These are phyloP conservation scores for Chironomus tepperi DNA, from an alignment of 1,140 invertebrate genomes.

Conservation along the genomic window DNA sequence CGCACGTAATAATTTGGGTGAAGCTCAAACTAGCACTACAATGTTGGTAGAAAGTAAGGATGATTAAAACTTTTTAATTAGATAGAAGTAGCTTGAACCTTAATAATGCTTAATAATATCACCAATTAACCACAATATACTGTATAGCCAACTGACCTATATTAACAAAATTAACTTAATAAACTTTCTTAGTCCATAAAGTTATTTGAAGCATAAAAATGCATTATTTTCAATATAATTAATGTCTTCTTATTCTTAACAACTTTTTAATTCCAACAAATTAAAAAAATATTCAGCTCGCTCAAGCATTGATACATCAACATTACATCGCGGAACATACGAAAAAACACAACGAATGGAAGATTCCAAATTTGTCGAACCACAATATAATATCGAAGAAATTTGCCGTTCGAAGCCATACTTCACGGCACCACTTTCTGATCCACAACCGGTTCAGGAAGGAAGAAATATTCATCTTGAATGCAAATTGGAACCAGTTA, in stretches of 20 bases:
- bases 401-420: slow-evolving; percentile 88
- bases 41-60: slow-evolving; percentile 83
- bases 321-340: slow-evolving; percentile 72
- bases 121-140: too few species aligned
- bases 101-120: slow-evolving; percentile 25
- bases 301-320: slow-evolving; percentile 76
- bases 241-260: too few species aligned
- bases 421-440: slow-evolving; percentile 74
- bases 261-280: too few species aligned
- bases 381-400: slow-evolving; percentile 84
- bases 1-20: slow-evolving; percentile 77
- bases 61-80: slow-evolving; percentile 22
- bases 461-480: slow-evolving; percentile 87
- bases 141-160: too few species aligned
- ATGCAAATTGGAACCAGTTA: slow-evolving; percentile 84
- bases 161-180: too few species aligned
- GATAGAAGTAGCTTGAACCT: background rate
- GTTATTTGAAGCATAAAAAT: too few species aligned
- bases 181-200: too few species aligned
- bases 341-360: slow-evolving; percentile 84
- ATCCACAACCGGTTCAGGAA: slow-evolving; percentile 74
- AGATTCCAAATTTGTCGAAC: slow-evolving; percentile 73
- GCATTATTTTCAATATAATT: too few species aligned
- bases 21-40: slow-evolving; percentile 67
- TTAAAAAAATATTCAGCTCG: slow-evolving; percentile 58